Conservation (phyloP, 2,797 vertebrate species). For the Meda fulgida region DNA sequence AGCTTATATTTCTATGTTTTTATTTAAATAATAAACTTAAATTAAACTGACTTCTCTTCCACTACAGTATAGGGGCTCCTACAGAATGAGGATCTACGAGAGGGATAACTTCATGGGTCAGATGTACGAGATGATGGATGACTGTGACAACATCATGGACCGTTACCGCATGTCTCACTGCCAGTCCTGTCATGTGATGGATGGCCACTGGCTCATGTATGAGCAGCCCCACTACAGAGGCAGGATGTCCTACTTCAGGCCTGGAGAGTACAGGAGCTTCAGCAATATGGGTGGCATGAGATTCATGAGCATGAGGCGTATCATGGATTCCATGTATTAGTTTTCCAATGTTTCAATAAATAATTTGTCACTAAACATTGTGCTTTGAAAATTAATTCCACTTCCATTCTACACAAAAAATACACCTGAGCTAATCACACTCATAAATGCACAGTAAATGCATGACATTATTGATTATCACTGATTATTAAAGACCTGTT, state of each 20-base stretch:
- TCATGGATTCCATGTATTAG: slow-evolving; percentile 45
- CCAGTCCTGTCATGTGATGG: slow-evolving; percentile 59
- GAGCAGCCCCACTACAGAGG: slow-evolving; percentile 62
- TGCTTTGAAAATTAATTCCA: not conserved
- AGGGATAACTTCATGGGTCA: slow-evolving; percentile 58
- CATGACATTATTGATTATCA: not conserved
- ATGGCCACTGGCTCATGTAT: slow-evolving; percentile 61
- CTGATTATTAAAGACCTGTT: not conserved
- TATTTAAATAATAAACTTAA: not conserved
- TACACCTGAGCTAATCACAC: not conserved
- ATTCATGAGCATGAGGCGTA: slow-evolving; percentile 66
- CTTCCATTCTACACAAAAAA: not conserved
- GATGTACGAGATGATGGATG: slow-evolving; percentile 56
- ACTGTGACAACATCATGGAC: slow-evolving; percentile 52
- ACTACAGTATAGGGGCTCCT: slow-evolving; percentile 52
- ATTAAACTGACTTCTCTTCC: not conserved
- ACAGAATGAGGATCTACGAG: slow-evolving; percentile 60
- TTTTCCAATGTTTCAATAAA: slow-evolving; percentile 17
- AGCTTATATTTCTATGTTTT: not conserved
- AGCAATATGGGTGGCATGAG: slow-evolving; percentile 65
- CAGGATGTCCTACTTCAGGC: slow-evolving; percentile 54
- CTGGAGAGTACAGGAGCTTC: slow-evolving; percentile 66
- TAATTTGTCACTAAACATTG: not conserved
- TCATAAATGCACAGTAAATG: not conserved
- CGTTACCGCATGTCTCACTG: slow-evolving; percentile 52